Base-by-base conservation (phyloP, 2,797 vertebrate species). In the Pantherophis alleghaniensis region DNA sequence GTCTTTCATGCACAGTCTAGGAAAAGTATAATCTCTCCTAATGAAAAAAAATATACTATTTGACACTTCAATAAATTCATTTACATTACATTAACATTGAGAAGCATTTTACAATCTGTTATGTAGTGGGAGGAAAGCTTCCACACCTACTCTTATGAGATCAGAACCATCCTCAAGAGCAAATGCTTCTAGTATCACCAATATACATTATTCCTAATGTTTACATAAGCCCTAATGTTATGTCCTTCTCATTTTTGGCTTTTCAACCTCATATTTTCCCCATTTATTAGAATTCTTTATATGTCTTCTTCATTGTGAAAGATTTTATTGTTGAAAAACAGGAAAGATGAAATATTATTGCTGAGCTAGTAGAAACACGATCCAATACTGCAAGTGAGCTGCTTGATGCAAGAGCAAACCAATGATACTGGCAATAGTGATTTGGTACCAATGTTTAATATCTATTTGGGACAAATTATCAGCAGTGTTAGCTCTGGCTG, bases 381-480 rank as follows among this genome's bases (percentile, higher is more conserved):
- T 69, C 37, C 53, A 69, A 56, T 24, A 87, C 53, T 66, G 42
- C 59, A 86, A 60, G 57, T 86, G 57, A 86, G 47, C 57, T 55
- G 42, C n/a, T 56, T 56, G 63, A 88, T 28, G 74, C 47, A 47
- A 91, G 13, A 74, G 4, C 51, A 90, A 93, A 16, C 24, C 42
- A 61, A 90, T 93, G 53, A 69, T 93, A 90, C 87, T 26, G 56
- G 63, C 60, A 57, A 59, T 89, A 53, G 53, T 74, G 83, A 90
- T 93, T 93, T 90, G 47, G 13, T 90, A 53, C 55, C 92, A 93
- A 87, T 87, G 0, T 26, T 57, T 74, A 86, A 93, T 59, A 87
- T 55, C 28, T 93, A 47, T 9, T 93, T 37, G 66, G 61, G 60
- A 90, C 37, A 28, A 56, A n/a, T 90, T 87, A 93, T 91, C 37